Evolutionary conservation across 1,140 invertebrate species (phyloP).

Genomic region (Eumaeus atala): DNA sequence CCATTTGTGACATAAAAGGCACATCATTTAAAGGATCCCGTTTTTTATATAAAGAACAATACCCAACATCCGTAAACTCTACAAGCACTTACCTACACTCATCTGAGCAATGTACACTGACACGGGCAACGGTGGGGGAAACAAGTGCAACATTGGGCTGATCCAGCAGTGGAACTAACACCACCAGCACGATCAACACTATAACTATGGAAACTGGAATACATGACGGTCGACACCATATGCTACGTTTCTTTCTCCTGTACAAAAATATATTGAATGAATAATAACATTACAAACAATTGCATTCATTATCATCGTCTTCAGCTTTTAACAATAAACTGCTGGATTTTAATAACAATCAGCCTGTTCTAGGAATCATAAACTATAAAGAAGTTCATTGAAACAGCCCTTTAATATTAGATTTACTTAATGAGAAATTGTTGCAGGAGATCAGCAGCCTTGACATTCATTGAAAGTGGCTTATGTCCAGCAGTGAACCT

Average conservation of each 20-base stretch:
- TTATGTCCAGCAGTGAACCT: too few relatives aligned
- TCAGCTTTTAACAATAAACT: not conserved
- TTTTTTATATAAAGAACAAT: too few relatives aligned
- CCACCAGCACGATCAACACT: conserved; percentile 83
- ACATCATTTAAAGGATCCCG: too few relatives aligned
- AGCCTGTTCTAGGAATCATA: too few relatives aligned
- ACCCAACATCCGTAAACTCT: too few relatives aligned
- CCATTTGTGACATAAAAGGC: too few relatives aligned
- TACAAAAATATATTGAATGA: conserved; percentile 13
- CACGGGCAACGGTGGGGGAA: conserved; percentile 29
- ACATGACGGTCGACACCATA: conserved; percentile 83
- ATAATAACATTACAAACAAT: conserved; percentile 3
- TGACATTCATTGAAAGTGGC: too few relatives aligned
- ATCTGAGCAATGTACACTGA: conserved; percentile 66
- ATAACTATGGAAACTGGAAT: conserved; percentile 87
- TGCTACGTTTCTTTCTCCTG: conserved; percentile 68
- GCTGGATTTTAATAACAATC: too few relatives aligned
- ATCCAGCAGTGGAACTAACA: conserved; percentile 83
- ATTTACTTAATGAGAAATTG: too few relatives aligned
- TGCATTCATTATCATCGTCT: not conserved
- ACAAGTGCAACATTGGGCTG: conserved; percentile 58
- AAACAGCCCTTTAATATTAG: too few relatives aligned
- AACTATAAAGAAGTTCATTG: too few relatives aligned
- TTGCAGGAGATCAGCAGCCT: too few relatives aligned
- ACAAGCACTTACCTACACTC: conserved; percentile 72